A percentile compares a stretch with the other conserved stretches of the same genome.
Evolutionary conservation across 2,113 vertebrate species (phyloP).

Genomic region (Maccullochella peelii): DNA sequence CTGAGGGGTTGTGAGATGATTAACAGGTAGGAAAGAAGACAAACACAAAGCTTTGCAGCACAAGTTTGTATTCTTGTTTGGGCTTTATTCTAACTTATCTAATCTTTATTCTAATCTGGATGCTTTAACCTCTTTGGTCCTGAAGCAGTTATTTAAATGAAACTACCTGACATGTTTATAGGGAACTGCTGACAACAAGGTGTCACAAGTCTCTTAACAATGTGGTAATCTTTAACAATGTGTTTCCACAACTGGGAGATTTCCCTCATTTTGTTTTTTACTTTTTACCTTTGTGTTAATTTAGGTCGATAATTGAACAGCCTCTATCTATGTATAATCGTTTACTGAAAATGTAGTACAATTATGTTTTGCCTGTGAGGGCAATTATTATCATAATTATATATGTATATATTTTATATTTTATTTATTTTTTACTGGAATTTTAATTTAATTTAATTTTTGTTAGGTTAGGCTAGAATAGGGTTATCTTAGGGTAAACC

Average conservation of each 20-base stretch:
- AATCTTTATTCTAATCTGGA: neutral
- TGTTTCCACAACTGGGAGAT: neutral
- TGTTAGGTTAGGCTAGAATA: neutral
- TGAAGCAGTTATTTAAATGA: neutral
- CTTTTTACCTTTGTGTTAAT: neutral
- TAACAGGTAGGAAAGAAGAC: neutral
- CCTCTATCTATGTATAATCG: neutral
- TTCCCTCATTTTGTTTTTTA: neutral
- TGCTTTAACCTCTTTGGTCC: neutral
- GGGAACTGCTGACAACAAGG: neutral
- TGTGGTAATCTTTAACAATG: neutral
- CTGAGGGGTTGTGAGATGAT: neutral
- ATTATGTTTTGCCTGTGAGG: neutral
- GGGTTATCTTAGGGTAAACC: neutral
- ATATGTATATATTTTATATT: too few species aligned
- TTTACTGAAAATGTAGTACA: neutral
- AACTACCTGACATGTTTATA: neutral
- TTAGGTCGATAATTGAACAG: neutral
- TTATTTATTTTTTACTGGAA: neutral
- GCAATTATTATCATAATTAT: neutral
- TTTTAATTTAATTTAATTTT: neutral
- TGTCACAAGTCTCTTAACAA: neutral
- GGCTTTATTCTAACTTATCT: neutral
- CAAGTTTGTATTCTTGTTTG: neutral
- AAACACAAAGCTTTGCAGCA: neutral